phyloP scores from a whole-genome alignment of 2,113 vertebrate genomes.

The Passer montanus region DNA sequence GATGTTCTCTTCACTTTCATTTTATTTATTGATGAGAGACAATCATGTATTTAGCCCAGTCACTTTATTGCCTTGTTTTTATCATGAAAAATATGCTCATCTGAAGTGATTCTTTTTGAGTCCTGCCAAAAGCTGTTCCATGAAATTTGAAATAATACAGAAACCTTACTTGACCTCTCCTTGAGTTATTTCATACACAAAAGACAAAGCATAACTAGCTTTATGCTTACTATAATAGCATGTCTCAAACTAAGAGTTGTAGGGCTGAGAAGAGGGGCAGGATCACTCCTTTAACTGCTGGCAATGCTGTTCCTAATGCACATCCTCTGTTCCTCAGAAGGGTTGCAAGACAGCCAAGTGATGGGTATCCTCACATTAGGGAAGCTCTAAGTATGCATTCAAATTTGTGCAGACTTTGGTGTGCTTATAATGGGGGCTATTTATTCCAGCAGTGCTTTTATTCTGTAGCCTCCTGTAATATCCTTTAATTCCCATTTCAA shows the following conservation, averaged over 20 bases:
- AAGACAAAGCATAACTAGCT: not conserved
- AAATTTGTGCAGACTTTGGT: not conserved
- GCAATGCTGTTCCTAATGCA: not conserved
- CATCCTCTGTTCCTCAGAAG: not conserved
- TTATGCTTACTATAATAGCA: not conserved
- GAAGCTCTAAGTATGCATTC: not conserved
- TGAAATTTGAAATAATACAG: not conserved
- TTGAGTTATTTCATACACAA: not conserved
- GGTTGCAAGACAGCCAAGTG: not conserved
- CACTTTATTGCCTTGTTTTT: not conserved
- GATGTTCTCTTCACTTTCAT: conserved; percentile 1
- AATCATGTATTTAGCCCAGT: not conserved
- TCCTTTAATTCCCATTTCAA: not conserved
- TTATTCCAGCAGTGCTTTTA: not conserved
- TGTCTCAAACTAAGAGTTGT: not conserved
- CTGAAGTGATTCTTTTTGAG: not conserved
- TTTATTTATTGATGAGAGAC: conserved; percentile 11
- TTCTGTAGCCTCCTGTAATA: not conserved
- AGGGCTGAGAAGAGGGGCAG: not conserved
- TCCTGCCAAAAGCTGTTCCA: not conserved
- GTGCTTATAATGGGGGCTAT: not conserved
- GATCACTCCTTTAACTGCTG: not conserved
- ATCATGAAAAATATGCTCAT: not conserved
- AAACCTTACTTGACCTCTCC: not conserved
- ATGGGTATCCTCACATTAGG: not conserved